Evolutionary conservation across 2,888 invertebrate genomes (phyloP).

Genomic region (Drosophila mimetica): DNA sequence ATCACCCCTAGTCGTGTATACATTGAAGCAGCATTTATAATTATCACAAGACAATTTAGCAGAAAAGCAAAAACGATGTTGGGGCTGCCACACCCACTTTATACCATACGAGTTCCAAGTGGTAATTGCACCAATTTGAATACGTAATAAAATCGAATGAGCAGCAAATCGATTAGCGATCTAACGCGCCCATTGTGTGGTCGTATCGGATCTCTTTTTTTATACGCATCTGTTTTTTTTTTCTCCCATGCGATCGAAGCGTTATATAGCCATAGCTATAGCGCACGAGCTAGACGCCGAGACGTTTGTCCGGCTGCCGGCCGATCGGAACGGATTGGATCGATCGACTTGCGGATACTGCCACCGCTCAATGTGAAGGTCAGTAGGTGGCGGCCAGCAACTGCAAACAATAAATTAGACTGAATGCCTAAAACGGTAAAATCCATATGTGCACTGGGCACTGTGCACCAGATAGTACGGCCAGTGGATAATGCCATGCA

Average conservation of each 20-base stretch:
- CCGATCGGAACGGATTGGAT: conserved; percentile 14
- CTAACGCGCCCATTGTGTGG: conserved; percentile 81
- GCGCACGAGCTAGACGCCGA: conserved; percentile 70
- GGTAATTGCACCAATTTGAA: conserved; percentile 82
- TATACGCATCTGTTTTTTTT: not conserved
- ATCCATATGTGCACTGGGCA: conserved; percentile 59
- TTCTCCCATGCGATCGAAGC: not conserved
- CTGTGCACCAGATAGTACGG: conserved; percentile 44
- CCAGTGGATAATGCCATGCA: conserved; percentile 33
- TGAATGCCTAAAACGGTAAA: conserved; percentile 74
- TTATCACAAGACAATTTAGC: conserved; percentile 72
- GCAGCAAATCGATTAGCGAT: conserved; percentile 80
- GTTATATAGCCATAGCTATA: conserved; percentile 18
- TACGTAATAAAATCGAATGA: conserved; percentile 78
- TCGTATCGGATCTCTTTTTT: conserved; percentile 59
- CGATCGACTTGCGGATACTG: conserved; percentile 77
- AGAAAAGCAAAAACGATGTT: conserved; percentile 48
- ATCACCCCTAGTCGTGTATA: conserved; percentile 50
- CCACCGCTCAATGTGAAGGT: conserved; percentile 75
- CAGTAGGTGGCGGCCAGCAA: conserved; percentile 79
- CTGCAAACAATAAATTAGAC: conserved; percentile 76
- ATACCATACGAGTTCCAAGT: conserved; percentile 76
- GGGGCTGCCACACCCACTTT: conserved; percentile 70
- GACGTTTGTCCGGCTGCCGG: conserved; percentile 63
- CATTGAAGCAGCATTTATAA: conserved; percentile 66